A percentile compares a stretch with the other conserved stretches of the same genome.
phyloP scores from a whole-genome alignment of 1,140 invertebrate genomes.

The Arion vulgaris region DNA sequence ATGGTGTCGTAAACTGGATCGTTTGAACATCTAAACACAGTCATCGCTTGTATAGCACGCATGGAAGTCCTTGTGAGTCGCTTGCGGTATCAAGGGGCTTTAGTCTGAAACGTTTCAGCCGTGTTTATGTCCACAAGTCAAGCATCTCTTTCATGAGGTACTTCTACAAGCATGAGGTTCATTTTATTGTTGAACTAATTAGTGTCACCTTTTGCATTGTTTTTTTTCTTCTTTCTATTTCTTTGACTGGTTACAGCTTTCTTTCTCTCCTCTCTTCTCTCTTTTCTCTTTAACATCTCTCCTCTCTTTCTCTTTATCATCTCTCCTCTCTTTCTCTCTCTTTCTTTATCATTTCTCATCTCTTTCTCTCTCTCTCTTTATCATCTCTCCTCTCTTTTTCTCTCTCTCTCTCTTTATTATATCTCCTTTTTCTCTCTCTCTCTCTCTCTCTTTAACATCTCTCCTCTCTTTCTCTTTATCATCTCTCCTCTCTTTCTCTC shows the following conservation, averaged over 20 bases:
- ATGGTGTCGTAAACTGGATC: neutral
- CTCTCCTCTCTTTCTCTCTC: neutral
- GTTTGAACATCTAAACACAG: neutral
- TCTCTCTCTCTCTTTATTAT: neutral
- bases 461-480: neutral
- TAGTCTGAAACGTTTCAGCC: neutral
- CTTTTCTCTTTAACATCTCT: neutral
- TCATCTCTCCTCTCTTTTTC: neutral
- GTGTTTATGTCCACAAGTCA: slow-evolving; percentile 4
- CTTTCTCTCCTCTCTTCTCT: neutral
- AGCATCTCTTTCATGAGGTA: neutral
- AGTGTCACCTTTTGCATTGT: slow-evolving; percentile 1
- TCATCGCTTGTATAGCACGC: neutral
- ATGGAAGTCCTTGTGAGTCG: neutral
- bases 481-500: neutral
- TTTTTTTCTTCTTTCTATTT: neutral
- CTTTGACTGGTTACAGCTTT: neutral
- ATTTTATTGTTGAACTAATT: slow-evolving; percentile 9
- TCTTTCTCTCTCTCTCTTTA: neutral
- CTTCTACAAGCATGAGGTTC: neutral
- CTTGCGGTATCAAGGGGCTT: neutral
- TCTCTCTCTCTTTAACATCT: neutral
- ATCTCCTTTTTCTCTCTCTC: neutral
- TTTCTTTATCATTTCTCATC: neutral
- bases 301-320: neutral